Base-by-base conservation (phyloP, 2,888 invertebrate genomes). In the Scotopteryx bipunctaria region DNA sequence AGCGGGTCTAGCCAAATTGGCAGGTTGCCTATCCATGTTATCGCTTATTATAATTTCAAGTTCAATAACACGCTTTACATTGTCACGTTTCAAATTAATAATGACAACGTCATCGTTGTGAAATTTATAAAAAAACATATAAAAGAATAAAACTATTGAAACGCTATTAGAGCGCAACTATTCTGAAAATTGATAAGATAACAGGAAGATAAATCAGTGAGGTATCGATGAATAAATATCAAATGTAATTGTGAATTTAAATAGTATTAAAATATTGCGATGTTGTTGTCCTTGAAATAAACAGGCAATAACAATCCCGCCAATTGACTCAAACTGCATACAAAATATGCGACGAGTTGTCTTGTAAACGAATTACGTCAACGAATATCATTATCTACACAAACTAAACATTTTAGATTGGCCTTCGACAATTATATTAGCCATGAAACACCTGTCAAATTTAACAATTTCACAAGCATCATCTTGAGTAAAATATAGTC, bases 1-100 rank as follows among this genome's bases (percentile, higher is more conserved):
- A 64, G 60, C 61, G 54, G 52, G 53, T 59, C 64, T 27, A 61
- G 76, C 72, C 78, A 74, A 78, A 63, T 76, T 75, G 82, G 78
- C 81, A 79, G 75, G 68, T 61, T 67, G 73, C 70, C 67, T 67
- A 61, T 66, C 37, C 51, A 62, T 45, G 50, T 59, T 64, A 63
- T 62, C 63, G 59, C 64, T 49, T 63, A 68, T 62, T 54, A 61
- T 52, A 58, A 57, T 60, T 59, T 63, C 66, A 75, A 75, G 71
- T 76, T 76, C 68, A 70, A 61, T 67, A 63, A 57, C 66, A 51
- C 17, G 35, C 31, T 52, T 25, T 48, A 47, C 15, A 17, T 38
- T 17, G 41, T 49, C 33, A 46, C 37, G 42, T 36, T 40, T 40
- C n/a, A 1, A 27, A 25, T 40, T 23, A 50, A 47, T n/a, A 21